Conservation (phyloP, 2,888 invertebrate species). For the Steromphala cineraria region DNA sequence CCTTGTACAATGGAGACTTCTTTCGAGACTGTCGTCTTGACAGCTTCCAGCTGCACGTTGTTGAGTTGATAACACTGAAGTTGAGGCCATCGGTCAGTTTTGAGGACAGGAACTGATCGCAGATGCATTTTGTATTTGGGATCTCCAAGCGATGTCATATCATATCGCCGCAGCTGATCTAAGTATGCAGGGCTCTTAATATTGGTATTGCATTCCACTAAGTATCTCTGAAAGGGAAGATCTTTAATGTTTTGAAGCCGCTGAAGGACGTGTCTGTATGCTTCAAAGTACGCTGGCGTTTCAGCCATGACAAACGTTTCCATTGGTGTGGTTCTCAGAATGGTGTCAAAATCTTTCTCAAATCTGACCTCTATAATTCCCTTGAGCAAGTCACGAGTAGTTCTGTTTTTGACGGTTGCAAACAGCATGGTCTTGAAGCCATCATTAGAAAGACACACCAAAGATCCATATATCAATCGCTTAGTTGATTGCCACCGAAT, state of each 20-base stretch:
- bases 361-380: constrained; percentile 61
- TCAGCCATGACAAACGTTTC: constrained; percentile 81
- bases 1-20: constrained; percentile 76
- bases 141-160: constrained; percentile 44
- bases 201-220: constrained; percentile 51
- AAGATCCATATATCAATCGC: constrained; percentile 83
- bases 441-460: constrained; percentile 84
- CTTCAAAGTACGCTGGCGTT: constrained; percentile 88
- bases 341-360: constrained; percentile 36
- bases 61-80: constrained; percentile 48
- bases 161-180: constrained; percentile 14
- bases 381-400: constrained; percentile 50
- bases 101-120: background rate
- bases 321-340: constrained; percentile 33
- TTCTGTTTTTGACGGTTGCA: constrained; percentile 78
- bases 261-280: constrained; percentile 85
- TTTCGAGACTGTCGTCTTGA: constrained; percentile 66
- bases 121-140: background rate
- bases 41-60: constrained; percentile 63
- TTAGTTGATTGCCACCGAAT: constrained; percentile 77
- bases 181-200: constrained; percentile 53
- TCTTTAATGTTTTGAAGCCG: constrained; percentile 81
- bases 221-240: constrained; percentile 57
- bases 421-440: constrained; percentile 83
- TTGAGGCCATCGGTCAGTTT: constrained; percentile 47